Percentiles rank a stretch among this genome's conserved stretches.
Evolutionary conservation across 2,797 vertebrate genomes (phyloP).

Genomic region (Pempheris klunzingeri): DNA sequence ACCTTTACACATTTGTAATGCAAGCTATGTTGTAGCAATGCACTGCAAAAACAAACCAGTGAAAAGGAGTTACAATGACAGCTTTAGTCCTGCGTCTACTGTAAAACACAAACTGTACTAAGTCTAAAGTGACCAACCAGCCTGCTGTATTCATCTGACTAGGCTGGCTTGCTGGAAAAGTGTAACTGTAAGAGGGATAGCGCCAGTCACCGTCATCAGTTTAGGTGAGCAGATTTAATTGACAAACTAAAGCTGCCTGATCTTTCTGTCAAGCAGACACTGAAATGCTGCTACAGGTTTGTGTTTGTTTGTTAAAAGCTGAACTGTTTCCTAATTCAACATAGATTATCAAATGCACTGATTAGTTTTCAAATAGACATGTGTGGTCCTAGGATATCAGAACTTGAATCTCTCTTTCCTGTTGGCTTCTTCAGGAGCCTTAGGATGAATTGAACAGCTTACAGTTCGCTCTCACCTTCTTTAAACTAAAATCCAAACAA

Average conservation of each 20-base stretch:
- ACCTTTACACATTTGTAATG: background rate
- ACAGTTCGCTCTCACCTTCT: background rate
- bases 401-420: background rate
- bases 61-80: background rate
- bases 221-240: slow-evolving; percentile 32
- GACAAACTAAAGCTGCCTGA: slow-evolving; percentile 19
- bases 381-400: background rate
- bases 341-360: background rate
- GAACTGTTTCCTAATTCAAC: background rate
- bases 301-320: slow-evolving; percentile 21
- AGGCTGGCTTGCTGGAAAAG: background rate
- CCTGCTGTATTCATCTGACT: background rate
- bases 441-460: background rate
- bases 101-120: background rate
- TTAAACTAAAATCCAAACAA: background rate
- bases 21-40: background rate
- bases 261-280: slow-evolving; percentile 25
- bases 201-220: slow-evolving; percentile 24
- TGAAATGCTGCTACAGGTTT: background rate
- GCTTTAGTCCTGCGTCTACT: background rate
- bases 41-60: background rate
- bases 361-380: background rate
- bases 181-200: slow-evolving; percentile 25
- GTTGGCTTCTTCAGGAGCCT: background rate
- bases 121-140: slow-evolving; percentile 3